These are phyloP conservation scores for Callimico goeldii DNA, from an alignment of 2,797 vertebrate genomes.

Conservation along the genomic window DNA sequence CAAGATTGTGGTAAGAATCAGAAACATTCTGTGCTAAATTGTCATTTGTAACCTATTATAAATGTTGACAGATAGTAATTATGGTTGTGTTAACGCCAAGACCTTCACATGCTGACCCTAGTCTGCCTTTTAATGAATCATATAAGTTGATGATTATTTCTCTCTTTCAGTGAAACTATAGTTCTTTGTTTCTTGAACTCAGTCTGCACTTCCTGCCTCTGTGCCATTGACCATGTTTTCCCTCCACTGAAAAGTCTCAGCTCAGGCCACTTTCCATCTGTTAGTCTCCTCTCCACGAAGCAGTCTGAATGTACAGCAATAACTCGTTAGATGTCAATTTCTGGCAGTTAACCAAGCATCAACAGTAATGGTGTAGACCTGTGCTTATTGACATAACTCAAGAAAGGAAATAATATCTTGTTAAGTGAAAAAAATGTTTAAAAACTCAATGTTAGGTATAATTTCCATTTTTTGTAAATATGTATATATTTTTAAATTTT, in stretches of 20 bases:
- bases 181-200: constrained; percentile 47
- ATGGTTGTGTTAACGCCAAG: background rate
- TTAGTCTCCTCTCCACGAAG: background rate
- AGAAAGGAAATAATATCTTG: background rate
- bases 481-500: background rate
- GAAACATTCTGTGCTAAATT: background rate
- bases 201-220: background rate
- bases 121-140: constrained; percentile 18
- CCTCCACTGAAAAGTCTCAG: background rate
- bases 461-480: constrained; percentile 2
- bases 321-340: background rate
- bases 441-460: background rate
- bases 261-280: background rate
- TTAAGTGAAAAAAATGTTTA: background rate
- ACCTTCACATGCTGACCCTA: background rate
- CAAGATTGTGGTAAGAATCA: background rate
- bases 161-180: background rate
- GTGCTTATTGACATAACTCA: background rate
- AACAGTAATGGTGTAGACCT: background rate
- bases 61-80: background rate
- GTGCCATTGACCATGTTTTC: background rate
- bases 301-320: background rate
- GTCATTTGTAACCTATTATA: background rate
- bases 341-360: background rate
- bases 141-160: background rate